Percentiles rank a stretch among this genome's conserved stretches.
Evolutionary conservation across 2,113 vertebrate genomes (phyloP).

Genomic region (Erinaceus europaeus): DNA sequence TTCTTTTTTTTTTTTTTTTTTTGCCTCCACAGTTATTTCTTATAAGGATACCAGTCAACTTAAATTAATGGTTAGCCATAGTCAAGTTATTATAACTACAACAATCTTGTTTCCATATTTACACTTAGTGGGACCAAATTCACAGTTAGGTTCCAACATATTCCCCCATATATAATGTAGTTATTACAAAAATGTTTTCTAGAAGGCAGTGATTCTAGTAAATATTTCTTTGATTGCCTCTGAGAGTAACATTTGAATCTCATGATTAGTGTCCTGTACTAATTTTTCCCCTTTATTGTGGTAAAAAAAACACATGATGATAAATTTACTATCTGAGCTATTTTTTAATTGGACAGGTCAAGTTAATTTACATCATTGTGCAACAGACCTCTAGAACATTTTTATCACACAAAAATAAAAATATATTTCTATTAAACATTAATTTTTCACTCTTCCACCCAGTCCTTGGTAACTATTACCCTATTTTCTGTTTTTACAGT

Average conservation of each 20-base stretch:
- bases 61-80: not conserved
- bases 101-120: not conserved
- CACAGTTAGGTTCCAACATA: not conserved
- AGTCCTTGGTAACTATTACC: not conserved
- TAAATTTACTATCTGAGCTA: not conserved
- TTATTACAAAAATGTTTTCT: constrained; percentile 15
- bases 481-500: not conserved
- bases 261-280: not conserved
- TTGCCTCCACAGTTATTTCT: no score
- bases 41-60: not conserved
- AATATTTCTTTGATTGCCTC: not conserved
- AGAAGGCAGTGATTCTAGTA: not conserved
- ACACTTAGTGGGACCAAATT: not conserved
- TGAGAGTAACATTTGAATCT: not conserved
- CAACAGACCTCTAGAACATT: not conserved
- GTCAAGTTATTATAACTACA: not conserved
- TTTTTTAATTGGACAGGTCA: not conserved
- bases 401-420: constrained; percentile 9
- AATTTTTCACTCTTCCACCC: not conserved
- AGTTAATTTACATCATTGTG: not conserved
- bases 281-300: not conserved
- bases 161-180: not conserved
- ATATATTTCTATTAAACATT: not conserved
- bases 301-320: not conserved
- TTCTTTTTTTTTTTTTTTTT: no score